Percentiles rank a stretch among this genome's conserved stretches.
Conservation (phyloP, 1,140 invertebrate species). For the Nebria ingens region DNA sequence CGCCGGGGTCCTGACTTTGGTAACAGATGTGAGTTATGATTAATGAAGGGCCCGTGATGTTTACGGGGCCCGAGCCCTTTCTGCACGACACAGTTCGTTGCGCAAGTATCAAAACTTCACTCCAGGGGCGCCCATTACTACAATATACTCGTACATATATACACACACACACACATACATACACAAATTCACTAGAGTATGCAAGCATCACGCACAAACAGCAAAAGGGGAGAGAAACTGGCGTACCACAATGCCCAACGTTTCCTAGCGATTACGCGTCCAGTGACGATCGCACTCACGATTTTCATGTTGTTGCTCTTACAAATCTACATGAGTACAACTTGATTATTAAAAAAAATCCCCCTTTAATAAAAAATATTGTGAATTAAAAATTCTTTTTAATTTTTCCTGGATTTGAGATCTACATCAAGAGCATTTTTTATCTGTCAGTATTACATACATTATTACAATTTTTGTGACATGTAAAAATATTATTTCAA, state of each 20-base stretch:
- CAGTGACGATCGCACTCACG: too few relatives aligned
- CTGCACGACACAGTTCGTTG: constrained; percentile 27
- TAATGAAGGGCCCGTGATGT: constrained; percentile 28
- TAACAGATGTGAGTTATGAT: constrained; percentile 30
- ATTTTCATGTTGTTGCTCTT: background rate
- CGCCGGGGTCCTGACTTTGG: constrained; percentile 10
- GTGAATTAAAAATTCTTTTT: too few relatives aligned
- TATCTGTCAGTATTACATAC: too few relatives aligned
- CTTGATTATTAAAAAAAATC: too few relatives aligned
- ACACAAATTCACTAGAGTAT: too few relatives aligned
- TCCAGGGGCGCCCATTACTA: constrained; percentile 16
- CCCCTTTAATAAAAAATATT: too few relatives aligned
- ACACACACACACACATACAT: background rate
- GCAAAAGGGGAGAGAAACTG: background rate
- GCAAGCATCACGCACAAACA: too few relatives aligned
- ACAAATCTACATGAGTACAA: background rate
- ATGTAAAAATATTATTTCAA: too few relatives aligned
- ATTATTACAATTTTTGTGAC: too few relatives aligned
- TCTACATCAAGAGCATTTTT: too few relatives aligned
- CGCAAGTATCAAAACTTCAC: constrained; percentile 32
- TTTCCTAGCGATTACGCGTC: constrained; percentile 4
- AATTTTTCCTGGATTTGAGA: too few relatives aligned
- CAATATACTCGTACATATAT: constrained; percentile 2
- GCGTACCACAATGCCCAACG: background rate
- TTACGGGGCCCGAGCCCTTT: constrained; percentile 29